These are phyloP conservation scores for Proterorhinus semilunaris DNA, from an alignment of 2,113 vertebrate species.

Conservation along the genomic window DNA sequence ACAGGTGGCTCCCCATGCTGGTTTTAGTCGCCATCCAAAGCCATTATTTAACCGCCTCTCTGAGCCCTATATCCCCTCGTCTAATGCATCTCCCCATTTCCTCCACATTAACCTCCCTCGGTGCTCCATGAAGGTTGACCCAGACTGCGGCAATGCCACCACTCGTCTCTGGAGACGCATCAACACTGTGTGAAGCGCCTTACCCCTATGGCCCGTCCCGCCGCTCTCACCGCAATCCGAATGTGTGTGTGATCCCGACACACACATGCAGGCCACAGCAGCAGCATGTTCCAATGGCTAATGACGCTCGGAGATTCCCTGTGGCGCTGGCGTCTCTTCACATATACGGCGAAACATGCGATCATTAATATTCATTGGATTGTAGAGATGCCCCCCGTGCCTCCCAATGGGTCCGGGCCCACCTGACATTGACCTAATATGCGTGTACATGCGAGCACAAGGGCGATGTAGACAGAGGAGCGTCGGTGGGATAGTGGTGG, in stretches of 20 bases:
- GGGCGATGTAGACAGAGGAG: constrained; percentile 36
- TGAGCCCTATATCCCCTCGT: not conserved
- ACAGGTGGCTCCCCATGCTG: not conserved
- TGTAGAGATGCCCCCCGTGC: constrained; percentile 30
- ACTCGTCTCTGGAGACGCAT: constrained; percentile 16
- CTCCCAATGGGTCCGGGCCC: constrained; percentile 47
- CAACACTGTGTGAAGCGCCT: not conserved
- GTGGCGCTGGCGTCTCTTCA: constrained; percentile 16
- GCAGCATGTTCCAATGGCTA: constrained; percentile 15
- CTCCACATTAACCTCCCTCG: constrained; percentile 53
- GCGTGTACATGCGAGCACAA: constrained; percentile 62
- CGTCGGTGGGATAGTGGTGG: not conserved
- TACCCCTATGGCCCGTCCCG: constrained; percentile 16
- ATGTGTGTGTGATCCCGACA: constrained; percentile 26
- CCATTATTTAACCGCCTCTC: not conserved
- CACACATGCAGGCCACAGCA: constrained; percentile 32
- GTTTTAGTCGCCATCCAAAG: not conserved
- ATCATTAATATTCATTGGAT: constrained; percentile 65
- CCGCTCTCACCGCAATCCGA: constrained; percentile 1
- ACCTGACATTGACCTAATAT: constrained; percentile 43
- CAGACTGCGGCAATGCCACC: constrained; percentile 28
- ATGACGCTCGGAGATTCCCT: constrained; percentile 39
- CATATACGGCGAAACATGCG: constrained; percentile 27
- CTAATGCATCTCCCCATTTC: not conserved
- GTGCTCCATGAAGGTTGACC: constrained; percentile 48